A percentile compares a stretch with the other conserved stretches of the same genome.
Evolutionary conservation across 2,888 invertebrate genomes (phyloP).

Genomic region (Drosophila nr. perissopoda): DNA sequence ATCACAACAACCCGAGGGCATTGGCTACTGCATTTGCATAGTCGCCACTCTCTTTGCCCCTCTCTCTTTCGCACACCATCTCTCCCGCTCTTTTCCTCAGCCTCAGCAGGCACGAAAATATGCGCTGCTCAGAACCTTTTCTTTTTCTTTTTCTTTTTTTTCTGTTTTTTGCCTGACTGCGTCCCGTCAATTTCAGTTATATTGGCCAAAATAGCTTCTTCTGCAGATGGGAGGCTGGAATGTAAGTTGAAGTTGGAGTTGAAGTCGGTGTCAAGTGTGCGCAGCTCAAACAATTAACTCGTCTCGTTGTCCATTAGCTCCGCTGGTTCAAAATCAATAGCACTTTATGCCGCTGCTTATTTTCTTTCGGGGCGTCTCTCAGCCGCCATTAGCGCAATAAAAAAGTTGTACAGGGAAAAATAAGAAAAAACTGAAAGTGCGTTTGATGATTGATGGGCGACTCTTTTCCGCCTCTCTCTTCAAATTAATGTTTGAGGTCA

Average conservation of each 20-base stretch:
- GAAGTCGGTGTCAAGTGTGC: slow-evolving; percentile 61
- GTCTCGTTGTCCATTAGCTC: slow-evolving; percentile 70
- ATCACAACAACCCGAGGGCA: slow-evolving; percentile 83
- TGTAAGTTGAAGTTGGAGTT: slow-evolving; percentile 10
- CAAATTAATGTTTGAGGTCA: slow-evolving; percentile 68
- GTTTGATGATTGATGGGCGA: slow-evolving; percentile 71
- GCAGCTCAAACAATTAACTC: slow-evolving; percentile 75
- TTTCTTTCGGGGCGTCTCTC: slow-evolving; percentile 33
- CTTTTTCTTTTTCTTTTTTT: neutral
- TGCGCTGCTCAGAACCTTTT: slow-evolving; percentile 41
- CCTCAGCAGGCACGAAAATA: slow-evolving; percentile 28
- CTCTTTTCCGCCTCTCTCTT: slow-evolving; percentile 12
- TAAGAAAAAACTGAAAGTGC: slow-evolving; percentile 71
- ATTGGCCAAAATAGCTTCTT: slow-evolving; percentile 68
- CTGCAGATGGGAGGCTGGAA: slow-evolving; percentile 9
- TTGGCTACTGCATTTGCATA: slow-evolving; percentile 84
- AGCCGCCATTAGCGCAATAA: slow-evolving; percentile 33
- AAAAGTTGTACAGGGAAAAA: slow-evolving; percentile 7
- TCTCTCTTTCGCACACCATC: slow-evolving; percentile 1
- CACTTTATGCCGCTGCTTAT: slow-evolving; percentile 56
- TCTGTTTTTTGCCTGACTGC: slow-evolving; percentile 39
- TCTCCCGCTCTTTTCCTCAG: neutral
- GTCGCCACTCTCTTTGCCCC: slow-evolving; percentile 50
- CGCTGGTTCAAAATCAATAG: slow-evolving; percentile 69
- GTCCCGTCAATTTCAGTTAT: slow-evolving; percentile 70